phyloP scores from a whole-genome alignment of 1,140 invertebrate species.

The Zaprionus inermis region DNA sequence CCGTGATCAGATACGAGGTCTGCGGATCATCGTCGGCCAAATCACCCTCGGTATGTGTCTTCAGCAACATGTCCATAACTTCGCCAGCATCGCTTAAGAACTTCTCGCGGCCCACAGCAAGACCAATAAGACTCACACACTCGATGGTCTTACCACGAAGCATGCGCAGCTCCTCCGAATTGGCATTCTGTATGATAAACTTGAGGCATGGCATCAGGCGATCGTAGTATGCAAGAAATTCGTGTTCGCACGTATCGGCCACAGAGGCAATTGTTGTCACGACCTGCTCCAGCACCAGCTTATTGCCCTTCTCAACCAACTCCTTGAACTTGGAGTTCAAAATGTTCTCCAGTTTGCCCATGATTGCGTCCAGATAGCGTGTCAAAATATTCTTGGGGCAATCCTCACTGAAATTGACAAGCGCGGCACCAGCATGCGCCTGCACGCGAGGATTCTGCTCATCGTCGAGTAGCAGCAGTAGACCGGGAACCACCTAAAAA shows the following conservation, averaged over 20 bases:
- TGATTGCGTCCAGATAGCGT: conserved; percentile 95
- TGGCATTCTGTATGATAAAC: conserved; percentile 95
- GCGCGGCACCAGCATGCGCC: conserved; percentile 95
- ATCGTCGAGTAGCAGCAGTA: conserved; percentile 96
- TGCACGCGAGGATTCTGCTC: conserved; percentile 97
- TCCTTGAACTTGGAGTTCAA: conserved; percentile 97
- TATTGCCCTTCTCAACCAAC: conserved; percentile 96
- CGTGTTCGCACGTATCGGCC: conserved; percentile 99
- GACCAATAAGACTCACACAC: conserved; percentile 98
- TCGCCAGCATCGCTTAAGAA: conserved; percentile 97
- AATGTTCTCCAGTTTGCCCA: conserved; percentile 95
- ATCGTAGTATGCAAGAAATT: conserved; percentile 88
- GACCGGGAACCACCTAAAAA: conserved; percentile 91
- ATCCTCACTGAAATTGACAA: conserved; percentile 99
- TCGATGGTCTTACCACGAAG: conserved; percentile 98
- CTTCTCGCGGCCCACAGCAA: conserved; percentile 98
- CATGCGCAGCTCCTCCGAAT: conserved; percentile 93
- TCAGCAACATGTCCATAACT: conserved; percentile 97
- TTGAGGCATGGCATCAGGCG: conserved; percentile 19
- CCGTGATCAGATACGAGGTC: conserved; percentile 98
- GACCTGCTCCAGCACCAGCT: conserved; percentile 97
- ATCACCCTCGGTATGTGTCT: conserved; percentile 93
- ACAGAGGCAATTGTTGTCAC: conserved; percentile 99
- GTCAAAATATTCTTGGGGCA: conserved; percentile 97
- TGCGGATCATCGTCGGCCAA: conserved; percentile 98